Evolutionary conservation across 2,113 vertebrate genomes (phyloP), one percentile per base, ranked within the genome.

Genomic region (Aleadryas rufinucha): DNA sequence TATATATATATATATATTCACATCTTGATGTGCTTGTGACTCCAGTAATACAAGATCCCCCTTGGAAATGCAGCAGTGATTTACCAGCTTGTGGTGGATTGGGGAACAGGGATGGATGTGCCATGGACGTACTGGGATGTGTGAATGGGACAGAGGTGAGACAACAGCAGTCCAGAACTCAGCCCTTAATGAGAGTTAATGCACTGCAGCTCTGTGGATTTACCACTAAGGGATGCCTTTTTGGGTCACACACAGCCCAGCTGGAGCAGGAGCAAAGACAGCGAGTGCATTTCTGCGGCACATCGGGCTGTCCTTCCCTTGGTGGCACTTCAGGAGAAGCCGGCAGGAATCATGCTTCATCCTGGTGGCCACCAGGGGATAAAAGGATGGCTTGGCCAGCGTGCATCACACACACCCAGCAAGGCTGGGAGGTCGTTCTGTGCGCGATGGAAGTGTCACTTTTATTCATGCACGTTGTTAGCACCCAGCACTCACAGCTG

Each of bases 361-460:
- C 33, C 9, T 7, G 16, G 24, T n/a, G 70, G 12, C 41, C 3
- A 2, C 7, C 9, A 54, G 76, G 59, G 45, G 85, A 42, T 66
- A 12, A 70, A 63, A 66, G 44, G 5, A 8, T n/a, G 41, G 27
- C 31, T 64, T 41, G 47, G 44, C 42, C 54, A 75, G 30, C 0
- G 0, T 31, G n/a, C 0, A 0, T 71, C 90, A 83, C 1, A 1
- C 16, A 21, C 10, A 3, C 16, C 15, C 42, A 64, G 19, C 0
- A 9, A 80, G 95, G 68, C 3, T 95, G 76, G 54, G 69, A 89
- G 82, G 90, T 64, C 88, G 64, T 11, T 68, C 42, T 10, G 16
- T 15, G 50, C 2, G 2, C 35, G 91, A 77, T 24, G 52, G 65
- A 84, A 66, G 28, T 57, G 88, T 78, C 84, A 90, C 42, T 85